A percentile compares a stretch with the other conserved stretches of the same genome.
Conservation (phyloP, 2,113 vertebrate species). For the Melanerpes formicivorus region DNA sequence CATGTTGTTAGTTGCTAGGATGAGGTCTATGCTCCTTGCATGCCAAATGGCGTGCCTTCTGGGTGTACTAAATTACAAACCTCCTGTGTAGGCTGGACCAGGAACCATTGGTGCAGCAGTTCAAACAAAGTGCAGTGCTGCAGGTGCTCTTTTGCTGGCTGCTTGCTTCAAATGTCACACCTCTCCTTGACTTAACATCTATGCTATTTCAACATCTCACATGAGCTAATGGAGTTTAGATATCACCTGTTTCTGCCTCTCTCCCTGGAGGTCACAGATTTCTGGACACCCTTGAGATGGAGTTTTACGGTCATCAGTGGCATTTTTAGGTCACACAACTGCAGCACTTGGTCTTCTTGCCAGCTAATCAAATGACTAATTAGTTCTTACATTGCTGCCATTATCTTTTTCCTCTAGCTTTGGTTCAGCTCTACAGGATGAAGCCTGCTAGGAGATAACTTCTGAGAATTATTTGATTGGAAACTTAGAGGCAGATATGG, state of each 20-base stretch:
- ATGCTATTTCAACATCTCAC: not conserved
- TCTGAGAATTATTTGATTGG: slow-evolving; percentile 1
- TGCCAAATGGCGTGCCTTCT: not conserved
- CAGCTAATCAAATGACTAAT: slow-evolving; percentile 46
- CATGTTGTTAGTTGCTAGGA: not conserved
- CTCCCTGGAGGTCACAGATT: not conserved
- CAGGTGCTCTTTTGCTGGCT: slow-evolving; percentile 51
- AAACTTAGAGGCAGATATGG: not conserved
- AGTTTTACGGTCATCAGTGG: slow-evolving; percentile 32
- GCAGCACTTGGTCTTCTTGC: not conserved
- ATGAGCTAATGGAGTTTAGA: slow-evolving; percentile 11
- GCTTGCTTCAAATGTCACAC: slow-evolving; percentile 47
- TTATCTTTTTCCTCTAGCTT: slow-evolving; percentile 18
- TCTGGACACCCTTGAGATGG: slow-evolving; percentile 11
- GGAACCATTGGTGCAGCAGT: not conserved
- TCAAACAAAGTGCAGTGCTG: slow-evolving; percentile 57
- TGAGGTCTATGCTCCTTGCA: not conserved
- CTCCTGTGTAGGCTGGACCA: not conserved
- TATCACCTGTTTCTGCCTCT: not conserved
- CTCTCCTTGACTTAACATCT: not conserved
- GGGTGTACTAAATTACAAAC: not conserved
- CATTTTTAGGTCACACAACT: slow-evolving; percentile 47
- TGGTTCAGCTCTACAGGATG: slow-evolving; percentile 2
- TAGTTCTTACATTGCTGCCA: not conserved
- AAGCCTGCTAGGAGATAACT: not conserved